phyloP scores from a whole-genome alignment of 2,888 invertebrate species.

The Arrhopalites spinosus region DNA sequence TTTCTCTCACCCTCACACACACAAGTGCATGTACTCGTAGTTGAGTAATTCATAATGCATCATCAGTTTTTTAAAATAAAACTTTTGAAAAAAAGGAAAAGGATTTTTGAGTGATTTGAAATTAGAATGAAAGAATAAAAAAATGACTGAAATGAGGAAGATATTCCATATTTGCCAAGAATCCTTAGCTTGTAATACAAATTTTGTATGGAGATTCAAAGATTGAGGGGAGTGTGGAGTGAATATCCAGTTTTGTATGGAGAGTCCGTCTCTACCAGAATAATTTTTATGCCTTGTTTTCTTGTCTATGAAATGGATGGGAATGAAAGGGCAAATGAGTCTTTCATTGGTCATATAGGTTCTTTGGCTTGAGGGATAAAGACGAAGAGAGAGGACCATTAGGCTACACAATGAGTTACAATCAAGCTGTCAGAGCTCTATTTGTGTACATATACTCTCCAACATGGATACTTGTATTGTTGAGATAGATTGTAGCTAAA shows the following conservation, averaged over 20 bases:
- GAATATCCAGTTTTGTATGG: background rate
- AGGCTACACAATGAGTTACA: constrained; percentile 33
- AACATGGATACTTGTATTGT: too few species aligned
- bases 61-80: background rate
- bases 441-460: constrained; percentile 23
- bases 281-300: background rate
- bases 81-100: too few species aligned
- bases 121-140: too few species aligned
- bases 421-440: constrained; percentile 36
- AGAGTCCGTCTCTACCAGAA: background rate
- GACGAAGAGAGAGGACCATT: constrained; percentile 15
- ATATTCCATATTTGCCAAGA: background rate
- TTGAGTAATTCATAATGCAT: background rate
- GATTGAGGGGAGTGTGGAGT: background rate
- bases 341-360: constrained; percentile 3
- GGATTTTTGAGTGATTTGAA: too few species aligned
- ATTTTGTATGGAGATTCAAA: background rate
- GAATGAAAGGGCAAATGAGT: background rate
- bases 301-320: background rate
- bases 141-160: background rate
- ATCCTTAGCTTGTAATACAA: background rate
- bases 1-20: background rate
- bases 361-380: background rate
- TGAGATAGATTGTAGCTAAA: background rate
- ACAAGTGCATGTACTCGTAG: background rate